Evolutionary conservation across 2,113 vertebrate genomes (phyloP).

Genomic region (Oryzias celebensis): DNA sequence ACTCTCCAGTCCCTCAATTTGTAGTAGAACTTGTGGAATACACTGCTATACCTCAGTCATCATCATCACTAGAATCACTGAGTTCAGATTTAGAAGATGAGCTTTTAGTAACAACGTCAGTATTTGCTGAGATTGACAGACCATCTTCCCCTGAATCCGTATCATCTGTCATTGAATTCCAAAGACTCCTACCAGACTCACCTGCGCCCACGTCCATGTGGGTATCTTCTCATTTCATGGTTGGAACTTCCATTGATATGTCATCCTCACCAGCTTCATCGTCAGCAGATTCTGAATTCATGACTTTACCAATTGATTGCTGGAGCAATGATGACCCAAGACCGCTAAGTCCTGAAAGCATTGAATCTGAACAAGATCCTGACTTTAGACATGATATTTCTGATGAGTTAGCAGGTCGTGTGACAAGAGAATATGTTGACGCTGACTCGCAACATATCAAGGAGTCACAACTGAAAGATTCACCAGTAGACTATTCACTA

Average conservation of each 20-base stretch:
- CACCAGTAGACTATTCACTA: not conserved
- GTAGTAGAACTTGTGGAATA: constrained; percentile 2
- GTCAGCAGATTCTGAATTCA: constrained; percentile 59
- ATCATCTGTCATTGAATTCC: constrained; percentile 42
- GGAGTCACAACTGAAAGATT: constrained; percentile 8
- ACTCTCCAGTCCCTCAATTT: constrained; percentile 66
- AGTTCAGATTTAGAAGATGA: constrained; percentile 50
- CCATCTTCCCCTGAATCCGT: constrained; percentile 68
- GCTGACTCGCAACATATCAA: constrained; percentile 3
- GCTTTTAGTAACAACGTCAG: constrained; percentile 40
- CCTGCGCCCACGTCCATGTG: constrained; percentile 63
- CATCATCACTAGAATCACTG: constrained; percentile 59
- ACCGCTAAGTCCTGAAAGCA: constrained; percentile 46
- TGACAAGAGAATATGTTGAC: not conserved
- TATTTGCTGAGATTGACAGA: constrained; percentile 44
- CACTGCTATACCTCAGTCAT: constrained; percentile 10
- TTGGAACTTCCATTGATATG: constrained; percentile 15
- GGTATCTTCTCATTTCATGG: constrained; percentile 62
- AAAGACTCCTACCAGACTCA: constrained; percentile 53
- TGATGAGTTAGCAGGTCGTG: not conserved
- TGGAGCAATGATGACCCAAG: constrained; percentile 54
- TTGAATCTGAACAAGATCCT: constrained; percentile 44
- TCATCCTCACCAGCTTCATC: constrained; percentile 62
- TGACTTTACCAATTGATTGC: constrained; percentile 50
- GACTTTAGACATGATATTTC: constrained; percentile 1